Evolutionary conservation across 1,140 invertebrate species (phyloP), one percentile per base, ranked within the genome.

Genomic region (Proctacanthus coquilletti): DNA sequence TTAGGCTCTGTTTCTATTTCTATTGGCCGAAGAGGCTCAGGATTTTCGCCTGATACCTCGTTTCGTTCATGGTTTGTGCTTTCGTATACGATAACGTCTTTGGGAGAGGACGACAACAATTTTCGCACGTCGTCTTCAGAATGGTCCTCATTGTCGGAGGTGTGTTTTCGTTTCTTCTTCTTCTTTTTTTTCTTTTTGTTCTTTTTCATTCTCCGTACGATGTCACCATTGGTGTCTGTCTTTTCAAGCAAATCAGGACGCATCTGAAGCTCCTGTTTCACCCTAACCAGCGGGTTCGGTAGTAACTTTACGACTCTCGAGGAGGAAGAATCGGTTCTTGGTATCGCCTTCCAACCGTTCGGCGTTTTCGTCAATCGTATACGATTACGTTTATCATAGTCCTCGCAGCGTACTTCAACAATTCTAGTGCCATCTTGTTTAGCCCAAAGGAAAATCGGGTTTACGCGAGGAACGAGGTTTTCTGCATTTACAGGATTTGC

Each of bases 391-490:
- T 79, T 75, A 61, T 84, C 80, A 64, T 84, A 85, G 53, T 85
- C 82, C 60, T 84, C 82, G 62, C 80, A 84, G 52, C 75, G 72
- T 43, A 85, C 81, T 58, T 83, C 77, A 50, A 83, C 71, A 49
- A 85, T 82, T 51, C 68, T 70, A 38, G 77, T 78, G 51, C 82
- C 76, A 43, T 72, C 68, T 55, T 82, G 79, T 47, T 77, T 74
- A 27, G 79, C 77, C 80, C 80, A 84, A 38, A 84, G 65, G 57
- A 85, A 85, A 39, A 85, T 80, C 34, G 82, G 80, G 53, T 77
- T 78, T 5, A 80, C 74, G 45, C 74, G 71, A 30, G 75, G 72
- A 17, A 44, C 38, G 51, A 41, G 42, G 27, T 35, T n/a, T 34
- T n/a, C n/a, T n/a, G n/a, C n/a, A n/a, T n/a, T n/a, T n/a, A n/a